Percentiles rank a stretch among this genome's conserved stretches.
These are phyloP conservation scores for Phymorhynchus buccinoides DNA, from an alignment of 1,140 invertebrate genomes.

Conservation along the genomic window DNA sequence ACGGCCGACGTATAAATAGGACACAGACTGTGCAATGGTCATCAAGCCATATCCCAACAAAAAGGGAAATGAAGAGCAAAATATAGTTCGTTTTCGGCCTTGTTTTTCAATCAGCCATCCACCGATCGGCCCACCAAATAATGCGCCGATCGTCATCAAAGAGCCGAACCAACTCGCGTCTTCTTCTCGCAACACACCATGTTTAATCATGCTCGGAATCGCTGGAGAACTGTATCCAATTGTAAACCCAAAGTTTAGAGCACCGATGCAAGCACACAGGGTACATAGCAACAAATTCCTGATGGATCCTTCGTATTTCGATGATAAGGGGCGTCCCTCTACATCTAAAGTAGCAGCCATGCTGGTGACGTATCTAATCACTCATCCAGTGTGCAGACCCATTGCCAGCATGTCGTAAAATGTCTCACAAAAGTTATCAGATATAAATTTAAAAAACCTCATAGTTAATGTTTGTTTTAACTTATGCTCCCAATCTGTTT, in stretches of 20 bases:
- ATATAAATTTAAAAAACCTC: too few relatives aligned
- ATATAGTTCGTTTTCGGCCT: slow-evolving; percentile 84
- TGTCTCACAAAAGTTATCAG: too few relatives aligned
- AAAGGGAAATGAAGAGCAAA: slow-evolving; percentile 82
- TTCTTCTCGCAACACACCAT: slow-evolving; percentile 67
- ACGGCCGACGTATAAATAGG: slow-evolving; percentile 83
- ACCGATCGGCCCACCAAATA: slow-evolving; percentile 82
- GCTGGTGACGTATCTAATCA: background rate
- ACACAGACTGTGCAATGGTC: slow-evolving; percentile 77
- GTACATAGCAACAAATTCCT: slow-evolving; percentile 54
- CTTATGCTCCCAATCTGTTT: too few relatives aligned
- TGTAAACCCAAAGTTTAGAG: slow-evolving; percentile 65
- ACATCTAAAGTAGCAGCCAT: background rate
- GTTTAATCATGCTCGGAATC: slow-evolving; percentile 77
- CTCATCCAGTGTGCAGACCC: too few relatives aligned
- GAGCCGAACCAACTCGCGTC: slow-evolving; percentile 90
- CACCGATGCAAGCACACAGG: slow-evolving; percentile 58
- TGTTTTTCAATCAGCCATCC: slow-evolving; percentile 86
- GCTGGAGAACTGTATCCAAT: slow-evolving; percentile 86
- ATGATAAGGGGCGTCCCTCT: slow-evolving; percentile 32
- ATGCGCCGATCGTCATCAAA: slow-evolving; percentile 88
- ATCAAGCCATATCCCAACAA: slow-evolving; percentile 84
- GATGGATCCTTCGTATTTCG: slow-evolving; percentile 55
- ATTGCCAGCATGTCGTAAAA: background rate
- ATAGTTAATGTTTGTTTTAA: too few relatives aligned